A percentile compares a stretch with the other conserved stretches of the same genome.
Conservation (phyloP, 2,888 invertebrate genomes). For the Tholera decimalis region DNA sequence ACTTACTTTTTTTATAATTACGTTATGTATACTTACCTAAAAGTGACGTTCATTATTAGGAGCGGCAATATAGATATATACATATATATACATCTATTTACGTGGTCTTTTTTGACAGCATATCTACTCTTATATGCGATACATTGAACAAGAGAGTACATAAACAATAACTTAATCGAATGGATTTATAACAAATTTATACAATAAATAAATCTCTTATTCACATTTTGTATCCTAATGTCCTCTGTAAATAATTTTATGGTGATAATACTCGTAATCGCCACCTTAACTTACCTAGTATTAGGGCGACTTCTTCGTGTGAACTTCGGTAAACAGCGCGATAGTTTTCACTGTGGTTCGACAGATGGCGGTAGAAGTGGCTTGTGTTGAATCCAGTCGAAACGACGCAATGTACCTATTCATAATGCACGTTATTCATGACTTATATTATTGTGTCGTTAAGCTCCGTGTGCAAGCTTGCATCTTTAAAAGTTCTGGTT, state of each 20-base stretch:
- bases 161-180: no score
- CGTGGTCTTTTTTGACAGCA: no score
- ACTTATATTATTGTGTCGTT: background rate
- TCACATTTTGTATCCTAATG: slow-evolving; percentile 15
- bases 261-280: slow-evolving; percentile 24
- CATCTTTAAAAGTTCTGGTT: background rate
- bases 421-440: slow-evolving; percentile 10
- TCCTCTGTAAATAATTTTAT: slow-evolving; percentile 30
- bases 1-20: no score
- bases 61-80: no score
- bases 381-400: background rate
- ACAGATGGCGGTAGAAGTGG: slow-evolving; percentile 45
- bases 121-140: no score
- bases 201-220: no score
- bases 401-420: background rate
- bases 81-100: no score
- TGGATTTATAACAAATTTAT: no score
- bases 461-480: background rate
- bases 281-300: slow-evolving; percentile 12
- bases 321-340: background rate
- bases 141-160: no score
- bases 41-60: no score
- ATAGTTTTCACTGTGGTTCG: slow-evolving; percentile 1
- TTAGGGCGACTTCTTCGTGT: slow-evolving; percentile 2
- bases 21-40: no score